phyloP scores from a whole-genome alignment of 2,797 vertebrate genomes.

The Antrozous pallidus region DNA sequence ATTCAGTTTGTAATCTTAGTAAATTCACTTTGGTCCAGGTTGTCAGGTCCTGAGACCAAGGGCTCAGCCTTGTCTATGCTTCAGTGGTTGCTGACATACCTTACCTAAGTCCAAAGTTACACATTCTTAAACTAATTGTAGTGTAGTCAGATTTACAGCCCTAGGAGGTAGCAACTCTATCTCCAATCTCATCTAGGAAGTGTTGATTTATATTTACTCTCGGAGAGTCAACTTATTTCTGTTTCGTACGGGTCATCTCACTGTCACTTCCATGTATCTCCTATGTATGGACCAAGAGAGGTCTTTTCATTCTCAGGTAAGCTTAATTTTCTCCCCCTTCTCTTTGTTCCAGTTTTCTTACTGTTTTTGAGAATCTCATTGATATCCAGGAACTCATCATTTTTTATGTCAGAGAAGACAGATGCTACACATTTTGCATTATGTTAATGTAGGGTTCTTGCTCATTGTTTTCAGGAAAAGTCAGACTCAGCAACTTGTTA shows the following conservation, averaged over 20 bases:
- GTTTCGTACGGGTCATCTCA: neutral
- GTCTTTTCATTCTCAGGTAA: neutral
- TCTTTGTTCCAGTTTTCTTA: neutral
- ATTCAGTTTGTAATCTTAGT: neutral
- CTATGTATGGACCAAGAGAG: neutral
- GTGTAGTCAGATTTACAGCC: neutral
- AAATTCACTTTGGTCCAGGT: too few species aligned
- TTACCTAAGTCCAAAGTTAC: neutral
- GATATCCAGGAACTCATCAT: neutral
- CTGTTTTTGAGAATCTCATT: neutral
- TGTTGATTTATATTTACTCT: slow-evolving; percentile 15
- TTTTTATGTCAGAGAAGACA: neutral
- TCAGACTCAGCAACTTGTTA: neutral
- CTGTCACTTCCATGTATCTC: neutral
- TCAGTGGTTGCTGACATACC: neutral
- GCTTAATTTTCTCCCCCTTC: neutral
- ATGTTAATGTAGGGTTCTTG: neutral
- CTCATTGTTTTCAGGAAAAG: neutral
- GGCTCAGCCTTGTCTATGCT: neutral
- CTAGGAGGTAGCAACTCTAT: neutral
- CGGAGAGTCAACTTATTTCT: neutral
- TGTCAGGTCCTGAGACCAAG: neutral
- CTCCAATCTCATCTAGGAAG: neutral
- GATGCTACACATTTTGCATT: neutral
- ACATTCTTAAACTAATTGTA: neutral